Evolutionary conservation across 2,888 invertebrate species (phyloP).

Genomic region (Oscheius sp.): DNA sequence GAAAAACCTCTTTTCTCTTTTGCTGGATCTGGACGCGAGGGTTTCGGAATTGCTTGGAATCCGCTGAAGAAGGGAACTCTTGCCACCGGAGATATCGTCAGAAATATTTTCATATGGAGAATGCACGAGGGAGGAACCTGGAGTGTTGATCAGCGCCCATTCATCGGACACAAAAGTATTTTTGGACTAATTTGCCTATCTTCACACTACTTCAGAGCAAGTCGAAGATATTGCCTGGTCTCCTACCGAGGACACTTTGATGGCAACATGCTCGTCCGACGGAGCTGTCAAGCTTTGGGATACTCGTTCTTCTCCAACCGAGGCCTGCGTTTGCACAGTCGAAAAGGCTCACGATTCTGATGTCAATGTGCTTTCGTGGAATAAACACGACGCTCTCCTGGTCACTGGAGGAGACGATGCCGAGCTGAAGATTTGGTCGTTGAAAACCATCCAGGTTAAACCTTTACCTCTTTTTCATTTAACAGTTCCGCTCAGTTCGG

Average conservation of each 20-base stretch:
- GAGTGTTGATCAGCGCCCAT: slow-evolving; percentile 90
- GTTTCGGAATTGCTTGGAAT: slow-evolving; percentile 95
- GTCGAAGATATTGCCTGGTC: slow-evolving; percentile 99
- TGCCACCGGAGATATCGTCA: slow-evolving; percentile 92
- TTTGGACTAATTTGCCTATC: neutral
- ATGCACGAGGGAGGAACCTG: slow-evolving; percentile 84
- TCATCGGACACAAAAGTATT: slow-evolving; percentile 82
- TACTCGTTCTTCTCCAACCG: slow-evolving; percentile 85
- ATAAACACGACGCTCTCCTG: slow-evolving; percentile 80
- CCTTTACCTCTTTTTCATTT: slow-evolving; percentile 12
- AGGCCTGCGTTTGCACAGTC: slow-evolving; percentile 90
- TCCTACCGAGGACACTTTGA: slow-evolving; percentile 89
- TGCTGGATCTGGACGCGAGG: slow-evolving; percentile 90
- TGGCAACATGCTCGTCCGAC: slow-evolving; percentile 77
- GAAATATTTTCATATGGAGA: slow-evolving; percentile 93
- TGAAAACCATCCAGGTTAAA: slow-evolving; percentile 83
- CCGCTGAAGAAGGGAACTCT: slow-evolving; percentile 82
- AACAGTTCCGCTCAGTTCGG: slow-evolving; percentile 74
- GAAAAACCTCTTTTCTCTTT: slow-evolving; percentile 85
- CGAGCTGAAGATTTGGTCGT: slow-evolving; percentile 92
- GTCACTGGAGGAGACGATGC: slow-evolving; percentile 98
- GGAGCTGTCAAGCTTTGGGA: slow-evolving; percentile 91
- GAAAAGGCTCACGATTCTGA: slow-evolving; percentile 89
- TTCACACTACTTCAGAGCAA: slow-evolving; percentile 77
- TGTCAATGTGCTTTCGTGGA: slow-evolving; percentile 98